These are phyloP conservation scores for Folsomia candida DNA, from an alignment of 2,888 invertebrate species.

Conservation along the genomic window DNA sequence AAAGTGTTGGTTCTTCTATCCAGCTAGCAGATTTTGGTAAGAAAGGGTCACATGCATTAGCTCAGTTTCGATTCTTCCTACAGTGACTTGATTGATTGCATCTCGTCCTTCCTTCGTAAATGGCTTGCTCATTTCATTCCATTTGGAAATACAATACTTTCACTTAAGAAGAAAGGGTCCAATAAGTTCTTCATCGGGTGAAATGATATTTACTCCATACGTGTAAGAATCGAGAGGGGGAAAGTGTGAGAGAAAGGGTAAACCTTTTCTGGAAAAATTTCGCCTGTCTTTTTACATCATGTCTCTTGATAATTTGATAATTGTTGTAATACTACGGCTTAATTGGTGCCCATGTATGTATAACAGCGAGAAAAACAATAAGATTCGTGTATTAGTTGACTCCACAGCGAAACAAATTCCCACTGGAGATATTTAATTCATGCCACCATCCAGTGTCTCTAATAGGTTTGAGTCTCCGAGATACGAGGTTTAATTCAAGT, in stretches of 20 bases:
- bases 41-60: neutral
- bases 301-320: neutral
- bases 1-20: neutral
- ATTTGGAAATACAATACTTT: neutral
- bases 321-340: neutral
- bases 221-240: neutral
- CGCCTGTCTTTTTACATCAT: neutral
- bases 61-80: neutral
- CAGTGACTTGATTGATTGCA: neutral
- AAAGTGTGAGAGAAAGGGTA: no score
- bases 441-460: neutral
- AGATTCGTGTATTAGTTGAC: neutral
- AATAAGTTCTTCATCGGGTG: no score
- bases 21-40: no score
- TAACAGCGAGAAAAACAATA: neutral
- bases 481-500: neutral
- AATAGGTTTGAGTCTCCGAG: neutral
- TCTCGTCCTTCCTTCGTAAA: neutral
- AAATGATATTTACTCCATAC: no score
- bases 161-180: no score
- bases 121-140: neutral
- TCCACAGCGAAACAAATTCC: slow-evolving; percentile 1
- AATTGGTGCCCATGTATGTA: neutral
- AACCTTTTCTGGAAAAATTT: no score
- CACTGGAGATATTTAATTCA: slow-evolving; percentile 14